Percentiles rank a stretch among this genome's conserved stretches.
phyloP scores from a whole-genome alignment of 2,113 vertebrate genomes.

The Psittacara wagleri region DNA sequence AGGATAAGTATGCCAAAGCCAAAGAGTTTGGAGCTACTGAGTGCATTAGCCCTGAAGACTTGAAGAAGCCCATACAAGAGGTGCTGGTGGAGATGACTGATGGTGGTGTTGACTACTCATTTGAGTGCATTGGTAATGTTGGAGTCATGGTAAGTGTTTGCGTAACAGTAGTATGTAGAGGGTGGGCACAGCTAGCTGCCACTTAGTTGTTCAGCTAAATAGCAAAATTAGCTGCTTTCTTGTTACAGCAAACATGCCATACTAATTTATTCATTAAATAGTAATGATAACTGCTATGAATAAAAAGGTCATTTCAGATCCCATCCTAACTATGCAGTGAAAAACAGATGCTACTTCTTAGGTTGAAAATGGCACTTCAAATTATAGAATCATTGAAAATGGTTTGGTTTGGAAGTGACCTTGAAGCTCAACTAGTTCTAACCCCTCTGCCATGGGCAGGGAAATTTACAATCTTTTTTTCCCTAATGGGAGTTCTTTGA shows the following conservation, averaged over 20 bases:
- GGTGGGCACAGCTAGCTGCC: not conserved
- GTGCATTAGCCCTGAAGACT: conserved; percentile 77
- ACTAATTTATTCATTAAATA: not conserved
- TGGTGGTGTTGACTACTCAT: conserved; percentile 81
- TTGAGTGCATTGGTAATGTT: conserved; percentile 83
- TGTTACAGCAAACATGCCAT: not conserved
- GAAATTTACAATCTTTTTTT: not conserved
- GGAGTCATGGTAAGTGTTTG: conserved; percentile 76
- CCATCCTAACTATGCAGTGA: not conserved
- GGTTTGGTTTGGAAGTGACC: not conserved
- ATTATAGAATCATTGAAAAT: not conserved
- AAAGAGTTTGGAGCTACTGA: conserved; percentile 81
- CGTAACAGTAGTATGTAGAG: accelerated
- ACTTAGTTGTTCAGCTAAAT: not conserved
- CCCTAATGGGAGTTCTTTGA: not conserved
- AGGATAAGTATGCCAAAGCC: conserved; percentile 78
- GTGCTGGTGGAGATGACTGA: conserved; percentile 77
- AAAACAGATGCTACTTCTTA: not conserved
- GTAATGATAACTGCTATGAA: not conserved
- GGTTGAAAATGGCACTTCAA: not conserved
- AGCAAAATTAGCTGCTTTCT: not conserved
- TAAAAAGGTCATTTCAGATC: not conserved
- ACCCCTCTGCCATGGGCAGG: not conserved
- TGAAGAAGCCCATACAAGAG: conserved; percentile 79
- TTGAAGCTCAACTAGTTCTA: not conserved